A percentile compares a stretch with the other conserved stretches of the same genome.
Evolutionary conservation across 1,140 invertebrate genomes (phyloP).

Genomic region (Zophobas morio): DNA sequence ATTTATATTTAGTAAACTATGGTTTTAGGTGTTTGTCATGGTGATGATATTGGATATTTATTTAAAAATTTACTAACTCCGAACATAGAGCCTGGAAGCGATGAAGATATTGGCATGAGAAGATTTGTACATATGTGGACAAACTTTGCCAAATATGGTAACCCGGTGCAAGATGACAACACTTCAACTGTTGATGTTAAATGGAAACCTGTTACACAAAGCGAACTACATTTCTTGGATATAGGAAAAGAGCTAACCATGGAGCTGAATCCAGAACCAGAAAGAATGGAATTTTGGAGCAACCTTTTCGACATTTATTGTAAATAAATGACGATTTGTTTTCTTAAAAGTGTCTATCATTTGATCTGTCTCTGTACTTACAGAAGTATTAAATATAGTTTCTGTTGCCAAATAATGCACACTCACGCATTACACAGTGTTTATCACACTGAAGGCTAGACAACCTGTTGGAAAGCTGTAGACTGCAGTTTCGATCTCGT

Average conservation of each 20-base stretch:
- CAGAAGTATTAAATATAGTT: too few species aligned
- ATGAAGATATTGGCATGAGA: slow-evolving; percentile 65
- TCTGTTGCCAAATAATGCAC: too few species aligned
- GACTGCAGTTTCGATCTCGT: too few species aligned
- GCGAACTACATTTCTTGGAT: slow-evolving; percentile 69
- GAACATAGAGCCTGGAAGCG: slow-evolving; percentile 63
- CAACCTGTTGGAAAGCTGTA: too few species aligned
- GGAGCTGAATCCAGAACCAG: slow-evolving; percentile 66
- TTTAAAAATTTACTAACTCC: slow-evolving; percentile 69
- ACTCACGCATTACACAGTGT: too few species aligned
- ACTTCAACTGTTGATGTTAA: slow-evolving; percentile 61
- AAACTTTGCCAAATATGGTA: slow-evolving; percentile 72
- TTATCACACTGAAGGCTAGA: too few species aligned
- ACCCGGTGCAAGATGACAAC: slow-evolving; percentile 63
- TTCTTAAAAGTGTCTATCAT: too few species aligned
- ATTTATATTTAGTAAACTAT: background rate
- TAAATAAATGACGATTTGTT: too few species aligned
- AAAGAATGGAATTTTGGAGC: slow-evolving; percentile 70
- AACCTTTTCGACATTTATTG: slow-evolving; percentile 48
- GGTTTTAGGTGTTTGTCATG: slow-evolving; percentile 72
- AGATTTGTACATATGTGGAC: slow-evolving; percentile 69
- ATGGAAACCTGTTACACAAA: slow-evolving; percentile 69
- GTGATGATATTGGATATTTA: slow-evolving; percentile 76
- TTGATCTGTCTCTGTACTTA: too few species aligned
- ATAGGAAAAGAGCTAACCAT: slow-evolving; percentile 68